A percentile compares a stretch with the other conserved stretches of the same genome.
Conservation (phyloP, 2,797 vertebrate genomes). For the Neopelma chrysocephalum region DNA sequence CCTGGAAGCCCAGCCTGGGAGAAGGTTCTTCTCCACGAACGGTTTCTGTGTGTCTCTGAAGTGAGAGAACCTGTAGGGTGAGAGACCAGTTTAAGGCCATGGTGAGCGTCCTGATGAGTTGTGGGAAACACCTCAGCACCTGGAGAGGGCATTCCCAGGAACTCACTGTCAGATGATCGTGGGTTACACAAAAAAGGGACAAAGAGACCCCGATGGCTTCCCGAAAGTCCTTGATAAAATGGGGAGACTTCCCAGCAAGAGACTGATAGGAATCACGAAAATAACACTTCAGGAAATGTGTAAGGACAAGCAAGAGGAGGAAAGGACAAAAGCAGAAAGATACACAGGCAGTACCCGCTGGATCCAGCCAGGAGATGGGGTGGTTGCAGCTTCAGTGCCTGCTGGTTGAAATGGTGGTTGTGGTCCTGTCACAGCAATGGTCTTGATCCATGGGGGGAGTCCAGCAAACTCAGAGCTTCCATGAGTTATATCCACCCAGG, state of each 20-base stretch:
- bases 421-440: not conserved
- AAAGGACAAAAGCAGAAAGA: not conserved
- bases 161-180: no score
- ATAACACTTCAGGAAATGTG: not conserved
- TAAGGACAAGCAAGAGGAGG: not conserved
- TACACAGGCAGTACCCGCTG: not conserved
- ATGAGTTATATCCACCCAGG: not conserved
- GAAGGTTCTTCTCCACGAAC: not conserved
- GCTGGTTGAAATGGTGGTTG: not conserved
- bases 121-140: no score
- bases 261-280: no score
- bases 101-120: no score
- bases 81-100: no score
- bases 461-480: not conserved
- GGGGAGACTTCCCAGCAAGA: no score
- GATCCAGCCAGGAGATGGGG: not conserved
- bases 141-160: no score
- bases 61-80: not conserved
- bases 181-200: no score
- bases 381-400: not conserved
- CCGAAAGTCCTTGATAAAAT: no score
- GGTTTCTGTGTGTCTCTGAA: not conserved
- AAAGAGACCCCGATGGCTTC: no score
- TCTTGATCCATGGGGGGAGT: not conserved
- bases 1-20: not conserved